Evolutionary conservation across 2,888 invertebrate species (phyloP).

Genomic region (Amitus sp.): DNA sequence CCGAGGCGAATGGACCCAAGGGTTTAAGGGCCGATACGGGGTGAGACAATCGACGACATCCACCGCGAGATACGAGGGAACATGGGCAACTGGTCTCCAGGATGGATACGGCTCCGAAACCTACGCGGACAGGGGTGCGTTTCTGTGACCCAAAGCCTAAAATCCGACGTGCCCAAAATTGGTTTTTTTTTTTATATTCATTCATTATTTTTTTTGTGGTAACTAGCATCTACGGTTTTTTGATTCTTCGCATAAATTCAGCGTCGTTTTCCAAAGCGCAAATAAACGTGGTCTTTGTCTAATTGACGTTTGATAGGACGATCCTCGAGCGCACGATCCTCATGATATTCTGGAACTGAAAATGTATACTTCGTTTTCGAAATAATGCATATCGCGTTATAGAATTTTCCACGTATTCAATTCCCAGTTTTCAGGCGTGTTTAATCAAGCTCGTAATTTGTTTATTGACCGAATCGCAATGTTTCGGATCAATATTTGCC

Average conservation of each 20-base stretch:
- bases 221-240: slow-evolving; percentile 28
- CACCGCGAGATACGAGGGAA: slow-evolving; percentile 96
- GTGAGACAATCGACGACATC: slow-evolving; percentile 95
- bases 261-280: slow-evolving; percentile 87
- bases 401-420: too few relatives aligned
- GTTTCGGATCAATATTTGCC: too few relatives aligned
- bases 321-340: slow-evolving; percentile 66
- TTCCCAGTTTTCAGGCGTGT: too few relatives aligned
- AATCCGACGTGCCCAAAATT: too few relatives aligned
- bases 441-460: too few relatives aligned
- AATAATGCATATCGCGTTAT: too few relatives aligned
- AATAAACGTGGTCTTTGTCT: slow-evolving; percentile 90
- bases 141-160: too few relatives aligned
- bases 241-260: slow-evolving; percentile 57
- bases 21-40: slow-evolving; percentile 98
- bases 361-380: background rate
- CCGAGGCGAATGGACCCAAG: slow-evolving; percentile 98
- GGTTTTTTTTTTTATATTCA: slow-evolving; percentile 19
- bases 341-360: slow-evolving; percentile 57
- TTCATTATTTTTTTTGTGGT: slow-evolving; percentile 14
- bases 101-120: slow-evolving; percentile 99
- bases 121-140: slow-evolving; percentile 98
- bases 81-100: slow-evolving; percentile 98
- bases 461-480: too few relatives aligned
- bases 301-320: slow-evolving; percentile 81